Base-by-base conservation (phyloP, 2,113 vertebrate genomes). In the Uropsilus gracilis region DNA sequence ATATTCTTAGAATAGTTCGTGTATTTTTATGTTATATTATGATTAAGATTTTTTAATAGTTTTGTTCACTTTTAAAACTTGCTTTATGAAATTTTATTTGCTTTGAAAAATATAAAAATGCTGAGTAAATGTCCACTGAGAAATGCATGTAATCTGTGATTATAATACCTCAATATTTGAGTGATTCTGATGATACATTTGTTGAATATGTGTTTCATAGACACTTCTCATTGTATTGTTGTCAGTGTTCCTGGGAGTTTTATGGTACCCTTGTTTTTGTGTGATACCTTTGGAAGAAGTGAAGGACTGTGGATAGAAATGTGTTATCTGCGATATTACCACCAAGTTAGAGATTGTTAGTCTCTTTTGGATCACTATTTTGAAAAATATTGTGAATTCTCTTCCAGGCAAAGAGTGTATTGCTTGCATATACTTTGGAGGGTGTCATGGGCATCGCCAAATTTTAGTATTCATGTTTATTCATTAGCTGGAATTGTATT, bases 21-120 rank as follows among this genome's bases (percentile, higher is more conserved):
- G 37, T 81, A 39, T 83, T 69, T 75, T 0, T 7, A 1, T 86
- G 39, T 69, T 61, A 61, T 78, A 37, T 81, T 71, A 71, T 57
- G 37, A 30, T 37, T 75, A 61, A 61, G n/a, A 44, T 39, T 72
- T 95, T 90, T 32, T 8, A 30, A 48, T 44, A 86, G 14, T 55
- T 88, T 89, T 85, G 22, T 0, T 83, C 18, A 12, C 85, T 77
- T 77, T 59, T 46, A 85, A 86, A 86, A 75, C 24, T 71, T 77
- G 14, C 48, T 89, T 75, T 28, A 28, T 81, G 46, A 78, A 72
- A 68, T 80, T 93, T 16, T 83, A 28, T 37, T 71, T 90, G 46
- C 42, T 94, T 92, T 80, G 37, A 90, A 89, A 95, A 90, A 86
- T 86, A 39, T 12, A n/a, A 81, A 90, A 76, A 11, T 71, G 18